phyloP scores from a whole-genome alignment of 2,113 vertebrate genomes.

The Ahaetulla prasina region DNA sequence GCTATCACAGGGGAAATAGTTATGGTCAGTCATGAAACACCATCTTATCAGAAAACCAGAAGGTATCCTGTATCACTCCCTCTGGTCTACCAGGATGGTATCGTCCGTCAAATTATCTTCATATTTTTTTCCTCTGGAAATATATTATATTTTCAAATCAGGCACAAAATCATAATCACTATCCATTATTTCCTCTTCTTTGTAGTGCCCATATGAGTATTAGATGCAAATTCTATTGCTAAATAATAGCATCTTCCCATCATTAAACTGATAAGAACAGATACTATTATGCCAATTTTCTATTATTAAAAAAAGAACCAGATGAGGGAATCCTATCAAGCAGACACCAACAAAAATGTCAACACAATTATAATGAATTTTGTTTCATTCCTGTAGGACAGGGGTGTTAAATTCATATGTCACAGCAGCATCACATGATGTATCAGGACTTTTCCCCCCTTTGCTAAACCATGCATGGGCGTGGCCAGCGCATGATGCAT shows the following conservation, averaged over 20 bases:
- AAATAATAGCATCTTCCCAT: neutral
- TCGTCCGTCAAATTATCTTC: neutral
- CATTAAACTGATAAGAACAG: no score
- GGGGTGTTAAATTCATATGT: no score
- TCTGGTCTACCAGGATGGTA: neutral
- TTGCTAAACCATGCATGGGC: no score
- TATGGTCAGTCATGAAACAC: neutral
- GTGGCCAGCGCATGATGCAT: no score
- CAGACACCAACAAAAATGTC: neutral
- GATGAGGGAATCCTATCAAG: neutral
- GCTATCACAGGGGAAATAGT: neutral
- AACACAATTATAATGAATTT: neutral
- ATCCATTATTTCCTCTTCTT: neutral
- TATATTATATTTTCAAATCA: neutral
- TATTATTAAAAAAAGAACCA: neutral
- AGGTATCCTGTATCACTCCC: neutral
- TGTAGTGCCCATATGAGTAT: neutral
- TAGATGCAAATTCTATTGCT: neutral
- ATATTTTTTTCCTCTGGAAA: neutral
- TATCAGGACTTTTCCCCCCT: no score
- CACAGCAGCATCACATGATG: no score
- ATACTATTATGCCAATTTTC: neutral
- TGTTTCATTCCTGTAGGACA: neutral
- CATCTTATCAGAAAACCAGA: neutral
- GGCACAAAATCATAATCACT: neutral